These are phyloP conservation scores for Palloptera scutellata DNA, from an alignment of 2,888 invertebrate genomes.

Conservation along the genomic window DNA sequence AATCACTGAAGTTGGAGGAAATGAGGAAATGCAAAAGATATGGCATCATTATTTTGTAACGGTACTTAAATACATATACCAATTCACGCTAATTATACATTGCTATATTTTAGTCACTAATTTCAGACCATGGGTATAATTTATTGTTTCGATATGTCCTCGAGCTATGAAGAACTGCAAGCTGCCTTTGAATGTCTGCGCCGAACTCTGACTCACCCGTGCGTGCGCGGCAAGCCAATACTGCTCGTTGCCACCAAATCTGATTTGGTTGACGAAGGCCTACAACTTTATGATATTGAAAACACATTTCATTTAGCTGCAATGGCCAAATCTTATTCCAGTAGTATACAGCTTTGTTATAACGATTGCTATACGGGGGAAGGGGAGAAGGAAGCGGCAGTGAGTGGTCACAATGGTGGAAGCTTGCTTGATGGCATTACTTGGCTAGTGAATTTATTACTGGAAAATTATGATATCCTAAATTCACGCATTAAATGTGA, in stretches of 20 bases:
- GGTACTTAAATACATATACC: conserved; percentile 33
- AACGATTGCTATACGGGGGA: conserved; percentile 31
- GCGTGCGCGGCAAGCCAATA: conserved; percentile 55
- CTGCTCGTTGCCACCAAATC: conserved; percentile 54
- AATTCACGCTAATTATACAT: not conserved
- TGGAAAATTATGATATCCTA: conserved; percentile 40
- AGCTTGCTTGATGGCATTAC: conserved; percentile 35
- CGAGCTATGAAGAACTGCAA: conserved; percentile 40
- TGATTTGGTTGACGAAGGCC: conserved; percentile 47
- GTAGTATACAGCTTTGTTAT: conserved; percentile 47
- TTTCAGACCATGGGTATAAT: conserved; percentile 51
- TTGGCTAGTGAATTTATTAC: conserved; percentile 47
- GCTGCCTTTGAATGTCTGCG: conserved; percentile 47
- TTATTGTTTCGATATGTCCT: conserved; percentile 56
- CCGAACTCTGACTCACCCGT: conserved; percentile 46
- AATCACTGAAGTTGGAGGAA: conserved; percentile 61
- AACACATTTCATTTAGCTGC: conserved; percentile 53
- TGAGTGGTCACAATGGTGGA: not conserved
- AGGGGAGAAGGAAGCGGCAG: conserved; percentile 3
- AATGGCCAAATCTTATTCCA: conserved; percentile 46
- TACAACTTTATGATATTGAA: conserved; percentile 59
- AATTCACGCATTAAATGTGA: conserved; percentile 50
- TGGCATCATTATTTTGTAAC: conserved; percentile 59
- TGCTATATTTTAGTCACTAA: not conserved
- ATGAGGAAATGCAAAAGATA: conserved; percentile 56